Evolutionary conservation across 1,140 invertebrate species (phyloP).

Genomic region (Neotoxoptera formosana): DNA sequence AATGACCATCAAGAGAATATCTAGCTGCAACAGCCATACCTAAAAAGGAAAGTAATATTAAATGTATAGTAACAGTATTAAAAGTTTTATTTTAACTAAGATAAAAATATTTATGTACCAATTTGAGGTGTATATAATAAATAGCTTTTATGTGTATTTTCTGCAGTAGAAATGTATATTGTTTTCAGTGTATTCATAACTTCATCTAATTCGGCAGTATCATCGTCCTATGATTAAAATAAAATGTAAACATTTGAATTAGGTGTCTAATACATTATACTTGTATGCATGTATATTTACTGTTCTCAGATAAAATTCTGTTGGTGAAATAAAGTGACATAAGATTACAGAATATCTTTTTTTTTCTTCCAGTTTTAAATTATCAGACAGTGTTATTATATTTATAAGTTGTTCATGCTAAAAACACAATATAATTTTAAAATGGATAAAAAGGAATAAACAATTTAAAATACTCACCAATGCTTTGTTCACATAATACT

Average conservation of each 20-base stretch:
- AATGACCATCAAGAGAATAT: constrained; percentile 63
- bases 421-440: background rate
- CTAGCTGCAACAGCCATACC: constrained; percentile 66
- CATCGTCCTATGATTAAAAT: background rate
- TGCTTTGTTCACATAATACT: constrained; percentile 23
- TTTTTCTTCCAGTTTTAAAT: background rate
- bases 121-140: constrained; percentile 56
- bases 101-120: constrained; percentile 18
- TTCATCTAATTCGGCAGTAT: background rate
- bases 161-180: constrained; percentile 52
- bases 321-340: constrained; percentile 25
- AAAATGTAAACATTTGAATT: background rate
- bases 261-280: background rate
- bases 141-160: constrained; percentile 42
- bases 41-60: constrained; percentile 59
- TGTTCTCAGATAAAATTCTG: constrained; percentile 32
- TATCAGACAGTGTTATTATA: background rate
- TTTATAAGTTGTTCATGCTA: constrained; percentile 5
- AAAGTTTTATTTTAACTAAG: background rate
- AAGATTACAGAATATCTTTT: background rate
- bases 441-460: background rate
- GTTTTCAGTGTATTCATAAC: background rate
- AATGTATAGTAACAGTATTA: background rate
- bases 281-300: constrained; percentile 20
- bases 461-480: background rate